Base-by-base conservation (phyloP, 2,888 invertebrate genomes). In the Parnassius glacialis region DNA sequence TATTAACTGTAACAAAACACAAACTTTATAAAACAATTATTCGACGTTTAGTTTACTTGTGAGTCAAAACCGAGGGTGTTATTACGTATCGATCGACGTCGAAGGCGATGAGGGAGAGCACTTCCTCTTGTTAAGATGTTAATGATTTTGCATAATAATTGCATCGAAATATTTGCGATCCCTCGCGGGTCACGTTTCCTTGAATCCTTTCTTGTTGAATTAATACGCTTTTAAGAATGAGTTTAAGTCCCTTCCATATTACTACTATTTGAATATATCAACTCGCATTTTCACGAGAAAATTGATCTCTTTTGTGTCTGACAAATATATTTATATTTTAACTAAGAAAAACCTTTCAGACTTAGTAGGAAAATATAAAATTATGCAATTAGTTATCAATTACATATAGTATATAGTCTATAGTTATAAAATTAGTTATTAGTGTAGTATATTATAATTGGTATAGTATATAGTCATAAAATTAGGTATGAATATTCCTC, bases 141-240 rank as follows among this genome's bases (percentile, higher is more conserved):
- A 85, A 87, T 87, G 80, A 83, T 84, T 87, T 83, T 85, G 87
- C 87, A 87, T 87, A 86, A 79, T 86, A 84, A 86, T 85, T 84
- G 83, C 83, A 84, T 66, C 65, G 66, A 57, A 66, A 66, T 65
- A 65, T 64, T 65, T 59, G 59, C 58, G 58, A 56, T 50, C 57
- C 57, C 59, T 53, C 41, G 65, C 59, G 64, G 64, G 57, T 66
- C 64, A 61, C 64, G 63, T 61, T 65, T 61, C 56, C 53, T 5
- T 16, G 52, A 61, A 55, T 58, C 58, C 52, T 61, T 64, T 61
- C 55, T 45, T 52, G 54, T 64, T 64, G 51, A 58, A 61, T 61
- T 60, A 64, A 61, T 51, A 53, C 56, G 48, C 57, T 45, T 57
- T 61, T 44, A 47, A 52, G 47, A 42, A 41, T 50, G 9, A 52